Base-by-base conservation (phyloP, 1,140 invertebrate species). In the Anastrepha obliqua region DNA sequence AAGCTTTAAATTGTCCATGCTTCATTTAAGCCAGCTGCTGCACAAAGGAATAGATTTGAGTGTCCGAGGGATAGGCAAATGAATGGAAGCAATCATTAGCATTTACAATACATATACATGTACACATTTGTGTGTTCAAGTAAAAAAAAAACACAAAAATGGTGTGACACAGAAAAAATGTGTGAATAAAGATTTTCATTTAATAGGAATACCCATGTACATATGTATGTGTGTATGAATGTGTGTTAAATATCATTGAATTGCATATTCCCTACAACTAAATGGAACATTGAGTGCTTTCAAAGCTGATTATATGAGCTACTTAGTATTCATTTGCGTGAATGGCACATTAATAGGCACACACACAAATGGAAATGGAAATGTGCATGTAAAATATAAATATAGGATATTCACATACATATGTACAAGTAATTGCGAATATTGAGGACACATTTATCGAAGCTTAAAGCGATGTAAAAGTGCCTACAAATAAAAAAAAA, bases 1-100 rank as follows among this genome's bases (percentile, higher is more conserved):
- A 74, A 74, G 70, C 70, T 74, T 74, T 74, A 74, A 74, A 74
- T 29, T 51, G 44, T 74, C 70, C 47, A 74, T 17, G 70, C 70
- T 74, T 47, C 44, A 74, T 47, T 74, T 74, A 47, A 74, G 29
- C 8, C 65, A 70, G 39, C 65, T 70, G 39, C 44, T 9, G 70
- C 44, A 74, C 6, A 74, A 51, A 74, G 2, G 39, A 74, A n/a
- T 29, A 29, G 29, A 29, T 29, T 13, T 47, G 44, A 74, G 65
- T 70, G 39, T 20, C 39, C 20, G 13, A 70, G 39, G 11, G 11
- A 20, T 29, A 29, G 29, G 29, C 29, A 29, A 29, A 29, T 74
- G 39, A 74, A 44, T 74, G 39, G 44, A 39, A 74, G 70, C 44
- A 51, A 8, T 74, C 70, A 74, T 74, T 74, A 47, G 70, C 44